These are phyloP conservation scores for Sebastes kiyomatsui DNA, from an alignment of 2,797 vertebrate genomes.

Conservation along the genomic window DNA sequence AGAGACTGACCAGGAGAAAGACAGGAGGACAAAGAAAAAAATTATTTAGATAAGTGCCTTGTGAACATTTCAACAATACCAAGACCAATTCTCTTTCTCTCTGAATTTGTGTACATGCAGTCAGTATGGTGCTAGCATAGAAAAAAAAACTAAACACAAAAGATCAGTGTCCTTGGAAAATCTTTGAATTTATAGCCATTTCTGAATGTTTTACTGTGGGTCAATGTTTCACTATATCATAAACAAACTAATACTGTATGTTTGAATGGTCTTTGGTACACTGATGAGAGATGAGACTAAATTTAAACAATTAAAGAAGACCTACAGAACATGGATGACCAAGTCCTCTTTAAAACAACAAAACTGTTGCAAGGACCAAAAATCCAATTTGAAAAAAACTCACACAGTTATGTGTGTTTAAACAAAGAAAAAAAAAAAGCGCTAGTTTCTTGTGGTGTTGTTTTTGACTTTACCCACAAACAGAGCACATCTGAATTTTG, in stretches of 20 bases:
- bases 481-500: slow-evolving; percentile 30
- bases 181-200: slow-evolving; percentile 57
- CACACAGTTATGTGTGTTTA: slow-evolving; percentile 9
- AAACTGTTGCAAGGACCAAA: slow-evolving; percentile 39
- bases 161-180: slow-evolving; percentile 49
- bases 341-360: slow-evolving; percentile 3
- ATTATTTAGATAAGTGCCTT: slow-evolving; percentile 92
- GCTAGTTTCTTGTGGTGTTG: slow-evolving; percentile 19
- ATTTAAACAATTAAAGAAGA: slow-evolving; percentile 1
- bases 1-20: slow-evolving; percentile 45
- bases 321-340: background rate
- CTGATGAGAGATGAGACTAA: background rate
- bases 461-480: slow-evolving; percentile 42
- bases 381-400: slow-evolving; percentile 12
- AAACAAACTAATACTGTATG: slow-evolving; percentile 23
- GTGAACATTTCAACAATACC: slow-evolving; percentile 89
- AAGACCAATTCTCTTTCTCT: slow-evolving; percentile 82
- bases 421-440: slow-evolving; percentile 14
- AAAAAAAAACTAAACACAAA: slow-evolving; percentile 25
- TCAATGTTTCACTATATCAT: slow-evolving; percentile 50
- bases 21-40: slow-evolving; percentile 61
- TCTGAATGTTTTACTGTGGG: slow-evolving; percentile 56
- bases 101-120: slow-evolving; percentile 87
- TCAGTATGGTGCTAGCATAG: slow-evolving; percentile 90
- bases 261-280: slow-evolving; percentile 36